Percentiles rank a stretch among this genome's conserved stretches.
Conservation (phyloP, 92 coral and sea anemone genomes). For the Palythoa heliodiscus region DNA sequence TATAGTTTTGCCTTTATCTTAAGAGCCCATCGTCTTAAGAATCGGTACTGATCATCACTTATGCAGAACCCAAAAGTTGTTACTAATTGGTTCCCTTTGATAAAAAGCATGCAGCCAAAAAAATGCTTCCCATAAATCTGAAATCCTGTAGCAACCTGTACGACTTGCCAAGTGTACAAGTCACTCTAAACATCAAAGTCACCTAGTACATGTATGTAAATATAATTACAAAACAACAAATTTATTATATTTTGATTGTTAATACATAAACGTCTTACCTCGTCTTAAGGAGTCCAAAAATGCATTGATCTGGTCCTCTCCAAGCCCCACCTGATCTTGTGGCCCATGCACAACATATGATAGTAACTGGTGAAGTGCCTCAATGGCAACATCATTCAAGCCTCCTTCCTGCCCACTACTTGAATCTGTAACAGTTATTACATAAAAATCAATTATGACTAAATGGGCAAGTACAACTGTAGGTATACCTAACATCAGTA, state of each 20-base stretch:
- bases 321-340: conserved; percentile 90
- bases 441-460: no score
- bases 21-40: no score
- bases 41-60: no score
- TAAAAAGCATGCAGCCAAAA: no score
- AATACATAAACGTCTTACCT: conserved; percentile 50
- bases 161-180: no score
- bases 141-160: no score
- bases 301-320: conserved; percentile 95
- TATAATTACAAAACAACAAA: not conserved
- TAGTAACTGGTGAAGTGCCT: conserved; percentile 88
- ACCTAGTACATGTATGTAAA: not conserved
- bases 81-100: no score
- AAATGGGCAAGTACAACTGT: not conserved
- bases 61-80: no score
- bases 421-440: conserved; percentile 57
- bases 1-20: no score
- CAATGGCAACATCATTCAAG: conserved; percentile 91
- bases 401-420: conserved; percentile 95
- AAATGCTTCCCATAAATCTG: no score
- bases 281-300: conserved; percentile 87
- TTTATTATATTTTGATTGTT: not conserved
- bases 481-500: no score
- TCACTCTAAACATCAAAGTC: no score
- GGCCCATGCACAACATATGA: conserved; percentile 85